Evolutionary conservation across 1,140 invertebrate species (phyloP).

Genomic region (Trichoplusia ni): DNA sequence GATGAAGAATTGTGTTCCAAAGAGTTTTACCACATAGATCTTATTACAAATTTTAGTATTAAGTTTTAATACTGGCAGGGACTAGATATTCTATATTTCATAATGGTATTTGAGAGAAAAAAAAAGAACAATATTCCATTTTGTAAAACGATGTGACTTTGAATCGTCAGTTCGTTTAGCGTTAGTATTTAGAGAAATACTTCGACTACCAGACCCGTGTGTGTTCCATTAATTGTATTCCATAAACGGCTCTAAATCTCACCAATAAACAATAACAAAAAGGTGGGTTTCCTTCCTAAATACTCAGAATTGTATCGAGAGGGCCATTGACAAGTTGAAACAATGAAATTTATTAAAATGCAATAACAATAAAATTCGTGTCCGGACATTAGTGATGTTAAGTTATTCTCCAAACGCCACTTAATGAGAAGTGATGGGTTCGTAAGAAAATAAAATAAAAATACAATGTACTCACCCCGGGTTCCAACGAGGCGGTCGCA

Average conservation of each 20-base stretch:
- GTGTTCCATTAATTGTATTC: conserved; percentile 16
- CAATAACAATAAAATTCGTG: conserved; percentile 81
- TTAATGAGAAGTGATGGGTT: conserved; percentile 82
- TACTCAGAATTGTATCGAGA: conserved; percentile 60
- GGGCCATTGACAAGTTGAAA: conserved; percentile 60
- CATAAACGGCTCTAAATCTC: conserved; percentile 42
- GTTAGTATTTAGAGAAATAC: too few relatives aligned
- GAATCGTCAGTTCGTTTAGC: background rate
- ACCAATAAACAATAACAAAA: conserved; percentile 57
- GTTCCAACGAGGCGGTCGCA: conserved; percentile 53
- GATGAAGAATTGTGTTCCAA: background rate
- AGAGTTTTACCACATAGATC: background rate
- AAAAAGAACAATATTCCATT: too few relatives aligned
- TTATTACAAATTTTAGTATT: background rate
- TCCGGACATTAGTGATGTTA: conserved; percentile 79
- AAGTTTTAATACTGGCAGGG: too few relatives aligned
- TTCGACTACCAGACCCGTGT: background rate
- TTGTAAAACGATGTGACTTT: too few relatives aligned
- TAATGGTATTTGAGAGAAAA: too few relatives aligned
- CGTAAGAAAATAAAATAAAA: conserved; percentile 79
- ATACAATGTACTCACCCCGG: conserved; percentile 70
- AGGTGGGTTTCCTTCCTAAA: conserved; percentile 69
- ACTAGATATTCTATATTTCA: too few relatives aligned
- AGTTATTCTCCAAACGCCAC: conserved; percentile 80
- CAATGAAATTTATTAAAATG: conserved; percentile 81